phyloP scores from a whole-genome alignment of 2,797 vertebrate species.

The Melopsittacus undulatus region DNA sequence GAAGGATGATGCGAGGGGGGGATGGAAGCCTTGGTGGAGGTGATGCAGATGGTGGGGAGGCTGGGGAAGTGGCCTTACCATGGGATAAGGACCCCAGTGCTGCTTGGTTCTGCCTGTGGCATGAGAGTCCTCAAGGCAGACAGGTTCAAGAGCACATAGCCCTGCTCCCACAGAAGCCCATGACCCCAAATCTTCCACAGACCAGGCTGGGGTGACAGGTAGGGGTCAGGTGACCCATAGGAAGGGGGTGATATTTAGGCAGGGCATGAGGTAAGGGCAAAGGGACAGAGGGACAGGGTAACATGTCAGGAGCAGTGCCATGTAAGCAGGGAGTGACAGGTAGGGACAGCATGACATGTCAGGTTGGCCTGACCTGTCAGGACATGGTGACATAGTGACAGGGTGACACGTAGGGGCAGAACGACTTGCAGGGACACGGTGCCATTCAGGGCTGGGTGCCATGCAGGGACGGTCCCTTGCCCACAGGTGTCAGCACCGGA shows the following conservation, averaged over 20 bases:
- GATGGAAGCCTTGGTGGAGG: no score
- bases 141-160: not conserved
- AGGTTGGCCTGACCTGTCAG: not conserved
- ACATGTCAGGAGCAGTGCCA: not conserved
- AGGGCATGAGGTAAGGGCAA: not conserved
- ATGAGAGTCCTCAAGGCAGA: not conserved
- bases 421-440: not conserved
- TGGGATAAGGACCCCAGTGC: fast-evolving
- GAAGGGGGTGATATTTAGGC: not conserved
- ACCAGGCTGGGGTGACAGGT: not conserved
- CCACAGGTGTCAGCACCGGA: not conserved
- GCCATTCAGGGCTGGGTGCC: not conserved
- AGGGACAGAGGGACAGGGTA: not conserved
- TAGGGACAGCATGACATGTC: not conserved
- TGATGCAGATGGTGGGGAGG: no score
- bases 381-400: not conserved
- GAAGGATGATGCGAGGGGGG: not conserved
- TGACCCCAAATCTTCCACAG: fast-evolving
- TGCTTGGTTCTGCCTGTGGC: not conserved
- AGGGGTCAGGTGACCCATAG: not conserved
- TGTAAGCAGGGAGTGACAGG: not conserved
- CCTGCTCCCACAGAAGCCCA: not conserved
- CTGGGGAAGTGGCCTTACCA: not conserved
- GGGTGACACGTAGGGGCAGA: fast-evolving
- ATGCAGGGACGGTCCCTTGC: not conserved